Base-by-base conservation (phyloP, 2,797 vertebrate species). In the Coregonus ussuriensis region DNA sequence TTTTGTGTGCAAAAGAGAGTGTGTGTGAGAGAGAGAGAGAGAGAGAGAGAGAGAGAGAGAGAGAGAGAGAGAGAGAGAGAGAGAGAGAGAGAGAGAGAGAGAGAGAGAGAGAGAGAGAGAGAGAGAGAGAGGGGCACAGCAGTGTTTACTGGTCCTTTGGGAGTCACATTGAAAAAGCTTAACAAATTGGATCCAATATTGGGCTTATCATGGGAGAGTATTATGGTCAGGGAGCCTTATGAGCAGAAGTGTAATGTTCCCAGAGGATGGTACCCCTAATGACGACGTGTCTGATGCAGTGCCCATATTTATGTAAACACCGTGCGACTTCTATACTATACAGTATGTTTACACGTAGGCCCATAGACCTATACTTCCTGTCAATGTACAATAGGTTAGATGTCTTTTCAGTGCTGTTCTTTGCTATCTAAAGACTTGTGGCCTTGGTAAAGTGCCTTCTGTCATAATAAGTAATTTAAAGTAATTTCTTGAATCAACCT, bases 151-250 rank as follows among this genome's bases (percentile, higher is more conserved):
- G 67, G 59, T 87, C 83, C 79, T 81, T 47, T 4, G 70, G 71
- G 78, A 80, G 71, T 72, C 56, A 25, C 73, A 59, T 72, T 77
- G 81, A 83, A 88, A 88, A 74, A 29, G 71, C 71, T 74, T 80
- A 81, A 87, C 88, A 82, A 90, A 85, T 69, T 4, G 79, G 74
- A 85, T 80, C 77, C 76, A 81, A 87, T 84, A 83, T 81, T 18
- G 78, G 62, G 83, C 82, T 89, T 88, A 84, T 84, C 82, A 47
- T 16, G 15, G 52, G 69, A 54, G 66, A 78, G 84, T 84, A 11
- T 47, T 47, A 9, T 47, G 85, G 77, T 86, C 31, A 52, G 74
- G 63, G 76, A 79, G 80, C 62, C 80, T 77, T 77, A 87, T 79
- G 81, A 65, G n/a, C 41, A 47, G 41, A 47, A 3, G 41, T 47